Conservation (phyloP, 1,140 invertebrate genomes). For the Pseudomyrmex gracilis region DNA sequence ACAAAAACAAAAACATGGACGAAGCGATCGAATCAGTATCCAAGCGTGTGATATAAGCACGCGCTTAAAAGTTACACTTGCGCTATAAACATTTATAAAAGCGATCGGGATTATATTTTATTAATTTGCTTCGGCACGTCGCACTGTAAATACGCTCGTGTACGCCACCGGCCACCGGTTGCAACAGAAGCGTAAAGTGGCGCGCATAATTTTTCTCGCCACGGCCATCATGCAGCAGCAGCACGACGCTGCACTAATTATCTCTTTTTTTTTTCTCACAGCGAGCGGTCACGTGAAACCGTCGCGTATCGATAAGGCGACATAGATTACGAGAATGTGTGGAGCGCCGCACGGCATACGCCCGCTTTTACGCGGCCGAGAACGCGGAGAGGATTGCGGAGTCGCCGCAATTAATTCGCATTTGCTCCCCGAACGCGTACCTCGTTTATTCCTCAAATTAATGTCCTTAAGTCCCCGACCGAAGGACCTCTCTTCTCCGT, state of each 20-base stretch:
- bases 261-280: neutral
- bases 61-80: neutral
- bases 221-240: neutral
- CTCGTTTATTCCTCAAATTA: conserved; percentile 34
- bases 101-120: conserved; percentile 15
- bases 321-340: conserved; percentile 19
- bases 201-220: conserved; percentile 17
- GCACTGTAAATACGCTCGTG: neutral
- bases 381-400: neutral
- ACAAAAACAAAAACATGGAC: too few relatives aligned
- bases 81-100: neutral
- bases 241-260: conserved; percentile 44
- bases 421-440: neutral
- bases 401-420: conserved; percentile 31
- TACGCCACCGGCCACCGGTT: neutral
- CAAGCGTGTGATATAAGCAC: neutral
- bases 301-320: conserved; percentile 40
- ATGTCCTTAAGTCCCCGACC: conserved; percentile 14
- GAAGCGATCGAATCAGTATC: neutral
- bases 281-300: conserved; percentile 8
- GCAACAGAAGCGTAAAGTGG: neutral
- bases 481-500: neutral
- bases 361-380: neutral
- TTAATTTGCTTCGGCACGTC: conserved; percentile 22
- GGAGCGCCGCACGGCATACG: too few relatives aligned